Evolutionary conservation across 35 echinoderm and acorn worm genomes (phyloP).

Genomic region (Apostichopus japonicus): DNA sequence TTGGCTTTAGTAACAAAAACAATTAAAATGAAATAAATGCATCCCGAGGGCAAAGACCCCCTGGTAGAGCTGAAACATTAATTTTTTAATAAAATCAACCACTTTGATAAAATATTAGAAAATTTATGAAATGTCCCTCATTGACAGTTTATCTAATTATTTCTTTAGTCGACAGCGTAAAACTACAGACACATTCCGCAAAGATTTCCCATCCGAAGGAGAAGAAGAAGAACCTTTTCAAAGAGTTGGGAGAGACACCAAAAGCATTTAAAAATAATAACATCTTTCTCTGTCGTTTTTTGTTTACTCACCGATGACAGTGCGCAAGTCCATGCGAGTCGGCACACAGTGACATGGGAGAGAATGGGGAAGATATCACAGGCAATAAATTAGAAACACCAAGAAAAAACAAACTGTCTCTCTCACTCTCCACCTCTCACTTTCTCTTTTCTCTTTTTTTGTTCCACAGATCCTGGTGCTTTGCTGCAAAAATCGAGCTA

Average conservation of each 20-base stretch:
- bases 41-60: no score
- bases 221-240: neutral
- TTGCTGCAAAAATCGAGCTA: neutral
- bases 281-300: neutral
- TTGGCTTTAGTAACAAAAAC: no score
- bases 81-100: no score
- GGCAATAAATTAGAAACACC: conserved; percentile 49
- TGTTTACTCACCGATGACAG: conserved; percentile 83
- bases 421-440: neutral
- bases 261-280: neutral
- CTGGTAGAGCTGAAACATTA: no score
- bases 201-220: neutral
- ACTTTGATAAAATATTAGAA: no score
- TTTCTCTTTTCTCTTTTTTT: neutral
- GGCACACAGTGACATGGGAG: conserved; percentile 56
- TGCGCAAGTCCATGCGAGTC: conserved; percentile 87
- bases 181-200: neutral
- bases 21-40: no score
- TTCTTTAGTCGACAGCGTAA: neutral
- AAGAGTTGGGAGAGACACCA: neutral
- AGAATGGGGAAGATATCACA: conserved; percentile 59
- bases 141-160: neutral
- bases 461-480: neutral
- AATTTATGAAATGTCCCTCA: no score
- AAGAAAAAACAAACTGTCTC: neutral